Base-by-base conservation (phyloP, 2,888 invertebrate genomes). In the Stenichneumon culpator region DNA sequence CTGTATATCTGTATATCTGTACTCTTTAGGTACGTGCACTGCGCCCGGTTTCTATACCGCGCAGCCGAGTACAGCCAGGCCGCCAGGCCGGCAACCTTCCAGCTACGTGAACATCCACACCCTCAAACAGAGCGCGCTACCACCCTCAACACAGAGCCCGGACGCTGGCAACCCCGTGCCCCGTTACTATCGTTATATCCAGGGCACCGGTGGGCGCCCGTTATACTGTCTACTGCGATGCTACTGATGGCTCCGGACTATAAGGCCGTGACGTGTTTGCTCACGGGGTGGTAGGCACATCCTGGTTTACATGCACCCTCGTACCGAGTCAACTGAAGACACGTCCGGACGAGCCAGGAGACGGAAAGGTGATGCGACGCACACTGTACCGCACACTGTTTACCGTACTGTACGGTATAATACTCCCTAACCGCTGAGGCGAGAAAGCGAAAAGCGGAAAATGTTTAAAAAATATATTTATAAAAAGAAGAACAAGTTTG, bases 251-350 rank as follows among this genome's bases (percentile, higher is more conserved):
- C 63, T 73, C 63, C 52, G 52, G 73, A 60, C 73, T 73, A 68
- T 83, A 79, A 69, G 63, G 63, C 68, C 79, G 44, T 69, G 79
- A 83, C 78, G 73, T 83, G 79, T 83, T 83, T 73, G 67, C 74
- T 52, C 22, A 50, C 32, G 25, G 70, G 79, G 73, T 73, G 39
- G 72, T 78, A 72, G 72, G 60, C 73, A 79, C 79, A 83, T 83
- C 52, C 83, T 67, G 57, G 52, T 82, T 82, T 60, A 47, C 68
- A 57, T 50, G 67, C 28, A 44, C 7, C 39, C 36, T 19, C 57
- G 28, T 60, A 67, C 70, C 36, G 65, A 65, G 19, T 44, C 52
- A 63, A 22, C 28, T 52, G 65, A 22, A 67, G 67, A 77, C 50
- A 81, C 63, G 50, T 63, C 50, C 16, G 50, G 50, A 36, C 74